Evolutionary conservation across 2,113 vertebrate species (phyloP).

Genomic region (Amblyopsis rosae): DNA sequence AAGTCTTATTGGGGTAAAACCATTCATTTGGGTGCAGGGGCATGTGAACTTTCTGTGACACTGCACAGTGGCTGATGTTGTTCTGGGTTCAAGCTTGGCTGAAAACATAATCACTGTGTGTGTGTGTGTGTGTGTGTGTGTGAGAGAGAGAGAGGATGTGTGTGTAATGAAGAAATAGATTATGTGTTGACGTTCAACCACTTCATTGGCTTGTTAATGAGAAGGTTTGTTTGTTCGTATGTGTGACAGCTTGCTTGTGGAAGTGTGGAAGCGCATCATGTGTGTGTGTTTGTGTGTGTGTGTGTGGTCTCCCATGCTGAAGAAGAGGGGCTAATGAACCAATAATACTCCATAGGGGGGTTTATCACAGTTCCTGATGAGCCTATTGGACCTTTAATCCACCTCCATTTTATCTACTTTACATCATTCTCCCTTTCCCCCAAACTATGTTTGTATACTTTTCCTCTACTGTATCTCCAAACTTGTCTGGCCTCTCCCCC

Average conservation of each 20-base stretch:
- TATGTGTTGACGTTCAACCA: slow-evolving; percentile 46
- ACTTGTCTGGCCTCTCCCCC: slow-evolving; percentile 16
- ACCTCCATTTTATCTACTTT: not conserved
- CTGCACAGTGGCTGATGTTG: slow-evolving; percentile 26
- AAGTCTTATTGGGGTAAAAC: not conserved
- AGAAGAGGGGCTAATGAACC: slow-evolving; percentile 58
- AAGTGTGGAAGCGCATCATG: not conserved
- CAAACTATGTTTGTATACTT: not conserved
- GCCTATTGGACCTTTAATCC: slow-evolving; percentile 32
- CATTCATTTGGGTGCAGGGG: not conserved
- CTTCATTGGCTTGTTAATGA: slow-evolving; percentile 59
- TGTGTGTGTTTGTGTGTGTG: slow-evolving; percentile 5
- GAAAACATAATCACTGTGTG: slow-evolving; percentile 56
- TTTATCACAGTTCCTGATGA: slow-evolving; percentile 42
- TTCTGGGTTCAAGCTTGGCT: slow-evolving; percentile 44
- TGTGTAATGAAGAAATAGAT: slow-evolving; percentile 62
- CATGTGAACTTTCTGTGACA: slow-evolving; percentile 30
- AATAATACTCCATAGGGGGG: slow-evolving; percentile 48
- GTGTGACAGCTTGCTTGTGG: not conserved
- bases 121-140: slow-evolving; percentile 6
- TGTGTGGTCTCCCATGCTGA: slow-evolving; percentile 17
- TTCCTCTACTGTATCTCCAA: not conserved
- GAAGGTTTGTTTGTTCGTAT: slow-evolving; percentile 52
- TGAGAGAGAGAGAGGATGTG: slow-evolving; percentile 9
- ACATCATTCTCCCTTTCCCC: not conserved